A percentile compares a stretch with the other conserved stretches of the same genome.
Conservation (phyloP, 1,140 invertebrate genomes). For the Drosophila kikkawai region DNA sequence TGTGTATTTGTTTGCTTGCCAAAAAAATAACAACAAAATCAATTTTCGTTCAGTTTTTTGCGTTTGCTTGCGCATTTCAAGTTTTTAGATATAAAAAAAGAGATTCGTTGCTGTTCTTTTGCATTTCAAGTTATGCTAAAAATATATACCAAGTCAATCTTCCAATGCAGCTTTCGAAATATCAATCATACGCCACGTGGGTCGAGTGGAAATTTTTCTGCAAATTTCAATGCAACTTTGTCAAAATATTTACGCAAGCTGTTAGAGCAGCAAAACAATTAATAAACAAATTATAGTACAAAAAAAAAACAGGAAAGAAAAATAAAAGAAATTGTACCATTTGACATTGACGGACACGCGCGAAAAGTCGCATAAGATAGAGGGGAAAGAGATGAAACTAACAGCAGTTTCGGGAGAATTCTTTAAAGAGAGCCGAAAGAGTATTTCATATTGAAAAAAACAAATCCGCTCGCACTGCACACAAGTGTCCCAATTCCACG, state of each 20-base stretch:
- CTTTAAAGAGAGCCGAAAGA: slow-evolving; percentile 36
- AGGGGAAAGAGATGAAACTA: slow-evolving; percentile 9
- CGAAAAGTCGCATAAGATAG: slow-evolving; percentile 7
- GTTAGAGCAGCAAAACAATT: slow-evolving; percentile 32
- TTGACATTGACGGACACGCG: slow-evolving; percentile 71
- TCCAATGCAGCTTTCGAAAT: slow-evolving; percentile 14
- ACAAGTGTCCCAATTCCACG: slow-evolving; percentile 84
- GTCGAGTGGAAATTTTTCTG: slow-evolving; percentile 31
- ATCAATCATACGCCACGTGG: slow-evolving; percentile 59
- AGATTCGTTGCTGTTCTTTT: slow-evolving; percentile 44
- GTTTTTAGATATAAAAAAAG: slow-evolving; percentile 35
- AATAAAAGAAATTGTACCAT: slow-evolving; percentile 47
- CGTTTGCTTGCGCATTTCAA: slow-evolving; percentile 52
- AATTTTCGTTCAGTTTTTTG: slow-evolving; percentile 34
- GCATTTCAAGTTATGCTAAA: slow-evolving; percentile 67
- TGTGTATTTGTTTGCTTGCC: slow-evolving; percentile 52
- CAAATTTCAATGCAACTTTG: slow-evolving; percentile 23
- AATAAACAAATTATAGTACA: neutral
- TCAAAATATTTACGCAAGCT: slow-evolving; percentile 39
- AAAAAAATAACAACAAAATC: slow-evolving; percentile 22
- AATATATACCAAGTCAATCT: neutral
- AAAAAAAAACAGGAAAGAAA: neutral
- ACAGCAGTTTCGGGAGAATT: slow-evolving; percentile 35
- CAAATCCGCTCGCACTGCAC: slow-evolving; percentile 74
- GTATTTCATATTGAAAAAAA: slow-evolving; percentile 32